Conservation (phyloP, 2,797 vertebrate genomes). For the Manis javanica region DNA sequence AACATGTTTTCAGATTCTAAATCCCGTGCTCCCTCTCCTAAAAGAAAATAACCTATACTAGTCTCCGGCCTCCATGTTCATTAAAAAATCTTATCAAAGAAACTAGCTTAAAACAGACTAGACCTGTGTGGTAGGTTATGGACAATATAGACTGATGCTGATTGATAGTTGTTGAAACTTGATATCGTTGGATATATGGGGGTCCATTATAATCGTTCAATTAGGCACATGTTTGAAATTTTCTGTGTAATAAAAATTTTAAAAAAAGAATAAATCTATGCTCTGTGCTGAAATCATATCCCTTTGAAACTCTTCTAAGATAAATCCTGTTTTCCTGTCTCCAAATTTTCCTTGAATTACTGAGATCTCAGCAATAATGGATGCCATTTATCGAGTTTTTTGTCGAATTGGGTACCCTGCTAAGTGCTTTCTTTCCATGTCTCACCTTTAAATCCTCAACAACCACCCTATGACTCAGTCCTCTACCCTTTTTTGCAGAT, state of each 20-base stretch:
- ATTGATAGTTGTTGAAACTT: background rate
- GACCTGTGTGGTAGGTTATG: background rate
- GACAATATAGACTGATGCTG: background rate
- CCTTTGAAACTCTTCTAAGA: background rate
- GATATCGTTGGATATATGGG: background rate
- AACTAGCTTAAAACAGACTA: background rate
- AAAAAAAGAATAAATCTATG: background rate
- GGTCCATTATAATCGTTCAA: constrained; percentile 3
- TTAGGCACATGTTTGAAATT: background rate
- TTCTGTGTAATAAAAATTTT: background rate
- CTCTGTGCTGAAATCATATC: background rate
- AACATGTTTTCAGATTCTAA: background rate
- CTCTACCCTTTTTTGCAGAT: background rate
- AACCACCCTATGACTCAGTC: background rate
- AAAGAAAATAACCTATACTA: constrained; percentile 12
- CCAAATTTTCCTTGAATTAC: background rate
- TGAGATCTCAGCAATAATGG: background rate
- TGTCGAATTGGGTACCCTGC: background rate
- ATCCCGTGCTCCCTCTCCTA: background rate
- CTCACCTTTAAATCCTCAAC: background rate
- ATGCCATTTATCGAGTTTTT: background rate
- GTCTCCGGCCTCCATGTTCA: no score
- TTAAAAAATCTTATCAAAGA: background rate
- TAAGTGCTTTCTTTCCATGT: background rate
- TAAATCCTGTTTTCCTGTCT: background rate